Evolutionary conservation across 2,888 invertebrate genomes (phyloP).

Genomic region (Volucella zonaria): DNA sequence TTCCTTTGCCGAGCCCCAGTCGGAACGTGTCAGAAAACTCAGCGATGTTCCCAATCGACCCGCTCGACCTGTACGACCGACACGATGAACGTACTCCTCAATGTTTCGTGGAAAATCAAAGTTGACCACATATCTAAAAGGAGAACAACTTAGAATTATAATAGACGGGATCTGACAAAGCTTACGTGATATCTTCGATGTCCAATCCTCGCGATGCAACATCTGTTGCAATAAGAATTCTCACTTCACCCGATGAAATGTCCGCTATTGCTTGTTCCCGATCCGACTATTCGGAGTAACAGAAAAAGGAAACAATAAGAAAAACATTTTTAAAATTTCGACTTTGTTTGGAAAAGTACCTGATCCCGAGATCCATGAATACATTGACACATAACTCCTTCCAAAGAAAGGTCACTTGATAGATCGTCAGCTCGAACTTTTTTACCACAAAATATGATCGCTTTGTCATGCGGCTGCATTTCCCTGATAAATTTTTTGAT

Average conservation of each 20-base stretch:
- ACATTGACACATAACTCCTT: constrained; percentile 88
- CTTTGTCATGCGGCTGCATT: constrained; percentile 90
- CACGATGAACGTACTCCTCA: constrained; percentile 95
- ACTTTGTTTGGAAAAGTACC: constrained; percentile 39
- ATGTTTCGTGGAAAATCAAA: constrained; percentile 96
- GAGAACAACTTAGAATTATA: background rate
- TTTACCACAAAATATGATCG: constrained; percentile 94
- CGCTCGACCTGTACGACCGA: constrained; percentile 97
- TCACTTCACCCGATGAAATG: constrained; percentile 90
- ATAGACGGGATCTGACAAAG: background rate
- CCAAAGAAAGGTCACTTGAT: constrained; percentile 89
- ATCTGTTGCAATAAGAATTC: constrained; percentile 96
- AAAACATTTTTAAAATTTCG: background rate
- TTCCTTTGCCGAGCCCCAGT: constrained; percentile 92
- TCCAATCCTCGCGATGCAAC: constrained; percentile 97
- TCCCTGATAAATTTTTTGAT: constrained; percentile 87
- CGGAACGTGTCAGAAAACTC: constrained; percentile 90
- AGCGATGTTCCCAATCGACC: constrained; percentile 92
- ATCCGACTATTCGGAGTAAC: constrained; percentile 83
- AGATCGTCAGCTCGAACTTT: constrained; percentile 93
- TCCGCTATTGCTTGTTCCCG: constrained; percentile 92
- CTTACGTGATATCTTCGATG: constrained; percentile 91
- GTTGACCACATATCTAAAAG: constrained; percentile 89
- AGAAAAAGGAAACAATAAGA: background rate
- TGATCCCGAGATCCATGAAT: constrained; percentile 96